Percentiles rank a stretch among this genome's conserved stretches.
Evolutionary conservation across 2,888 invertebrate genomes (phyloP).

Genomic region (Meliscaeva auricollis): DNA sequence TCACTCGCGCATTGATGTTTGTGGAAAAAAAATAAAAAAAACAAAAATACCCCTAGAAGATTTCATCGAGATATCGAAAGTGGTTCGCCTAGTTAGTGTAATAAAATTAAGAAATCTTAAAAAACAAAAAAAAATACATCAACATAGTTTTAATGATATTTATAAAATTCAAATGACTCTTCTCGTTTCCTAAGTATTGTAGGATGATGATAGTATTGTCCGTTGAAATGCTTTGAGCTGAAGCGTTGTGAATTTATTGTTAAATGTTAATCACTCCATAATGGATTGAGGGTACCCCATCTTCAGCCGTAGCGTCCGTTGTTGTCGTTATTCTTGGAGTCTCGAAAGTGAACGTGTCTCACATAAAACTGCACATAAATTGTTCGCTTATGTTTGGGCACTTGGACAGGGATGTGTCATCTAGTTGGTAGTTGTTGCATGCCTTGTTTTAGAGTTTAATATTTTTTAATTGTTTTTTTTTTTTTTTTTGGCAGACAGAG

Average conservation of each 20-base stretch:
- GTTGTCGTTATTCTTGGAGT: neutral
- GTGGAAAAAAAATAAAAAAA: neutral
- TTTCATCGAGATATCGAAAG: constrained; percentile 63
- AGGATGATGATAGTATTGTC: neutral
- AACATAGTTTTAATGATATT: constrained; percentile 31
- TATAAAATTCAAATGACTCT: constrained; percentile 60
- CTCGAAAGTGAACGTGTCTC: constrained; percentile 53
- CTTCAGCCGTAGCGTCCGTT: neutral
- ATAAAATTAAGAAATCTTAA: neutral
- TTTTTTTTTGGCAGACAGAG: constrained; percentile 34
- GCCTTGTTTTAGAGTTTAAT: constrained; percentile 29
- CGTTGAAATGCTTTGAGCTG: neutral
- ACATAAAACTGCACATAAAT: constrained; percentile 44
- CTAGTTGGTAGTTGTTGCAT: constrained; percentile 52
- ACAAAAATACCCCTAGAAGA: constrained; percentile 30
- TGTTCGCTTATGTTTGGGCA: constrained; percentile 7
- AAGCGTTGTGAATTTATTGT: constrained; percentile 51
- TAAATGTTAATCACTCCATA: constrained; percentile 66
- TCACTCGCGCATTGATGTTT: neutral
- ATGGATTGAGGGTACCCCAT: constrained; percentile 60
- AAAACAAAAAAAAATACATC: constrained; percentile 17
- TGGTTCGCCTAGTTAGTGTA: constrained; percentile 35
- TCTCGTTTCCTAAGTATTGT: neutral
- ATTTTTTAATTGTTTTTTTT: constrained; percentile 38
- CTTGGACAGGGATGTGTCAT: neutral